Percentiles rank a stretch among this genome's conserved stretches.
Evolutionary conservation across 2,888 invertebrate genomes (phyloP).

Genomic region (Idaea biselata): DNA sequence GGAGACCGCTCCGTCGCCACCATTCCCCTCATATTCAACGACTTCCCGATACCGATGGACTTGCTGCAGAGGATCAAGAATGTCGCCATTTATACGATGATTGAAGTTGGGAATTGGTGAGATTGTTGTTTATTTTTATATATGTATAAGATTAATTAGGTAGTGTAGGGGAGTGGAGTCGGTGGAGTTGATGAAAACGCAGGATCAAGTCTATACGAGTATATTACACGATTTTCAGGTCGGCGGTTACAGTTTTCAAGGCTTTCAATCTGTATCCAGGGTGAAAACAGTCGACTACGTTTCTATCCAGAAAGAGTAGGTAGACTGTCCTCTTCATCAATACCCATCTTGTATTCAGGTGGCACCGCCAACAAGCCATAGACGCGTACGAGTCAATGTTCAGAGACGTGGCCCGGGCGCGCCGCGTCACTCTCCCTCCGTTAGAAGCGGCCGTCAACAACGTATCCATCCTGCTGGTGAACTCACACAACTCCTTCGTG

Average conservation of each 20-base stretch:
- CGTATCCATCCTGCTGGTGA: slow-evolving; percentile 45
- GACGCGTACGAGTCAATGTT: slow-evolving; percentile 37
- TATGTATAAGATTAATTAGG: too few species aligned
- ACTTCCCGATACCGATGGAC: slow-evolving; percentile 45
- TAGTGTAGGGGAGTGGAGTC: too few species aligned
- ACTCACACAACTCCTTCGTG: slow-evolving; percentile 46
- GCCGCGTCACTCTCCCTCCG: slow-evolving; percentile 40
- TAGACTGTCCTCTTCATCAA: too few species aligned
- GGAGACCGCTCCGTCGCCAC: slow-evolving; percentile 43
- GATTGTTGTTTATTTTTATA: slow-evolving; percentile 14
- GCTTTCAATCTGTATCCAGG: too few species aligned
- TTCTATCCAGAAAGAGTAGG: too few species aligned
- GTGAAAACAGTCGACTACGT: too few species aligned
- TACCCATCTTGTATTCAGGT: slow-evolving; percentile 29
- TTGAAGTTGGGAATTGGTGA: slow-evolving; percentile 32
- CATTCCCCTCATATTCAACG: slow-evolving; percentile 40
- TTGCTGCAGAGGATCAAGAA: slow-evolving; percentile 45
- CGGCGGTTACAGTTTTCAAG: too few species aligned
- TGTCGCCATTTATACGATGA: slow-evolving; percentile 19
- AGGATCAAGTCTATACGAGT: too few species aligned
- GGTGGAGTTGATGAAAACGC: too few species aligned
- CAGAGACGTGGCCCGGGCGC: slow-evolving; percentile 37
- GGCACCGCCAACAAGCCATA: slow-evolving; percentile 16
- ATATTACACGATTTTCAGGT: too few species aligned
- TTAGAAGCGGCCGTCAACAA: slow-evolving; percentile 37